A percentile compares a stretch with the other conserved stretches of the same genome.
Conservation (phyloP, 1,140 invertebrate species). For the Platyura marginata region DNA sequence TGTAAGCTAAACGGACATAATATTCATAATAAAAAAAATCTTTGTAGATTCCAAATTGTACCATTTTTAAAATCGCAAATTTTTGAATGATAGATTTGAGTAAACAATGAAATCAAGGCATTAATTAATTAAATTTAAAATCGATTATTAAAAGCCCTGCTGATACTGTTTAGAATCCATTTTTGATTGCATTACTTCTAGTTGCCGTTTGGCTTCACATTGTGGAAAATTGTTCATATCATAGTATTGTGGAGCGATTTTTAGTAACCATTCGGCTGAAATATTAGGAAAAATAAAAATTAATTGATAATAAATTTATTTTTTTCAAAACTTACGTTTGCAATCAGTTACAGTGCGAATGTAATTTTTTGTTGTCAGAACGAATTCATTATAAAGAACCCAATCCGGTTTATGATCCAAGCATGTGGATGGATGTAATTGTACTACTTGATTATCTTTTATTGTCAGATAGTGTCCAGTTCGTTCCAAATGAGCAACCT, state of each 20-base stretch:
- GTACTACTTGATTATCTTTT: conserved; percentile 98
- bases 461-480: conserved; percentile 96
- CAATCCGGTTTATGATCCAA: conserved; percentile 99
- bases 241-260: conserved; percentile 94
- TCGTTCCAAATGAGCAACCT: conserved; percentile 88
- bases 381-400: conserved; percentile 99
- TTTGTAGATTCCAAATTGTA: too few relatives aligned
- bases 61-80: too few relatives aligned
- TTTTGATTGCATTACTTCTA: conserved; percentile 67
- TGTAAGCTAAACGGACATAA: too few relatives aligned
- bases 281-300: conserved; percentile 8
- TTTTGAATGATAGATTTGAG: too few relatives aligned
- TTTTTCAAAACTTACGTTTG: conserved; percentile 58
- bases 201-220: conserved; percentile 86
- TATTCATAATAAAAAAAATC: too few relatives aligned
- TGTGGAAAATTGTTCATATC: conserved; percentile 95
- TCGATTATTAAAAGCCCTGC: conserved; percentile 73
- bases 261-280: conserved; percentile 83
- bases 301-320: conserved; percentile 2
- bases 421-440: conserved; percentile 96
- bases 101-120: too few relatives aligned
- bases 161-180: conserved; percentile 75
- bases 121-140: too few relatives aligned
- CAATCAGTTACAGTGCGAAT: conserved; percentile 97
- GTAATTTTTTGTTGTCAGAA: conserved; percentile 98